A percentile compares a stretch with the other conserved stretches of the same genome.
Evolutionary conservation across 2,797 vertebrate genomes (phyloP).

Genomic region (Rhynchotus rufescens): DNA sequence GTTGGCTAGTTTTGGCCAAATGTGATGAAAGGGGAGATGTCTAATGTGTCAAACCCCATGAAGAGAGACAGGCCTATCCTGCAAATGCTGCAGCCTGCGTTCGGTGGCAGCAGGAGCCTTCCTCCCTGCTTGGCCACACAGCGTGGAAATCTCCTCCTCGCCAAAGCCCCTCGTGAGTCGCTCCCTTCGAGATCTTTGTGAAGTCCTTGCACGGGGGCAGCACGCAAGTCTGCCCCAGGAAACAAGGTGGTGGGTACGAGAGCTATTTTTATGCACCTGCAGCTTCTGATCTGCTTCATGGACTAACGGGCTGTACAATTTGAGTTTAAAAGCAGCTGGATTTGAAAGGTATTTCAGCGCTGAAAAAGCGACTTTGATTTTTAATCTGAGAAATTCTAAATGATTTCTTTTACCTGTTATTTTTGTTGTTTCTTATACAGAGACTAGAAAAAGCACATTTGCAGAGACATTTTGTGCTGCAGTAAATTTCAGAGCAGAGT

Average conservation of each 20-base stretch:
- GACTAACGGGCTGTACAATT: constrained; percentile 1
- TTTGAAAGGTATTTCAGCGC: constrained; percentile 32
- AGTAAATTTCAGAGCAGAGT: constrained; percentile 11
- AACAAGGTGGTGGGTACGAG: background rate
- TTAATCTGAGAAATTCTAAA: constrained; percentile 26
- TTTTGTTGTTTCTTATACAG: constrained; percentile 7
- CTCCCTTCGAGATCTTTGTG: background rate
- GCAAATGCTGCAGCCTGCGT: background rate
- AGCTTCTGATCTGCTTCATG: constrained; percentile 19
- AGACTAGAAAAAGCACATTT: background rate
- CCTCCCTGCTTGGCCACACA: too few relatives aligned
- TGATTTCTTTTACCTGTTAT: constrained; percentile 30
- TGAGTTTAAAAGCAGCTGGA: constrained; percentile 49
- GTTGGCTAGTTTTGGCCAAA: background rate
- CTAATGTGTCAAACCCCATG: background rate
- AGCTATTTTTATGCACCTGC: background rate
- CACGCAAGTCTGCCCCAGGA: background rate
- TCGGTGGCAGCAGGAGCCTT: background rate
- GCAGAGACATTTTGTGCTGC: background rate
- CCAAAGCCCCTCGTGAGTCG: background rate
- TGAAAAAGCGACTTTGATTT: constrained; percentile 19
- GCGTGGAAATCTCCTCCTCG: background rate
- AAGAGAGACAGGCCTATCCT: background rate
- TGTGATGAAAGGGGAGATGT: background rate
- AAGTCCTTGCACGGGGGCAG: background rate